Conservation (phyloP, 1,140 invertebrate species). For the Habropoda laboriosa region DNA sequence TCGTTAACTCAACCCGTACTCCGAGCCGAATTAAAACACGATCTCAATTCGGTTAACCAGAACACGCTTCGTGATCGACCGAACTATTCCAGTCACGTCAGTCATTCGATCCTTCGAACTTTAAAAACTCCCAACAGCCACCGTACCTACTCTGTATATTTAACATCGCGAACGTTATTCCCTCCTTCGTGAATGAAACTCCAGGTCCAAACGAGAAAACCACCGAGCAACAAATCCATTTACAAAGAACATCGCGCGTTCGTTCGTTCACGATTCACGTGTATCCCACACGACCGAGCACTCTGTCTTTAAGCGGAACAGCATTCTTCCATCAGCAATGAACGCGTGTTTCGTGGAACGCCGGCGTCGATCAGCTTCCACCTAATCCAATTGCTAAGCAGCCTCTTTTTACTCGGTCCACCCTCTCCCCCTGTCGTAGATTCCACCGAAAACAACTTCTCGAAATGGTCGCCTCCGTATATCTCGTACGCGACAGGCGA, state of each 20-base stretch:
- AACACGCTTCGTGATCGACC: too few species aligned
- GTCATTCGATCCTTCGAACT: too few species aligned
- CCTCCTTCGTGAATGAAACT: too few species aligned
- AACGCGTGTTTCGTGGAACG: conserved; percentile 21
- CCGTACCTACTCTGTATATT: too few species aligned
- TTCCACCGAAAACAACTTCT: not conserved
- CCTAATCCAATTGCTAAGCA: conserved; percentile 7
- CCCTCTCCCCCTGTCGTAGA: not conserved
- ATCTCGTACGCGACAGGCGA: not conserved
- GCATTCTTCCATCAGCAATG: conserved; percentile 17
- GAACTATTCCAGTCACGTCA: too few species aligned
- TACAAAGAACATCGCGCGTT: not conserved
- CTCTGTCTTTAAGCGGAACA: not conserved
- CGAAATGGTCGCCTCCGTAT: not conserved
- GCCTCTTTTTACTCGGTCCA: not conserved
- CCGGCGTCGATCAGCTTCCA: not conserved
- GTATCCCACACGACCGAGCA: not conserved
- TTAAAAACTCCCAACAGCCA: too few species aligned
- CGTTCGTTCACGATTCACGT: not conserved
- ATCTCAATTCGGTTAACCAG: too few species aligned
- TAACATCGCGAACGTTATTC: too few species aligned
- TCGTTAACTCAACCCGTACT: too few species aligned
- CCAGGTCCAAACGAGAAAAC: not conserved
- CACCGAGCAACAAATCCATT: not conserved
- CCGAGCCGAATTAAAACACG: too few species aligned